A percentile compares a stretch with the other conserved stretches of the same genome.
phyloP scores from a whole-genome alignment of 2,113 vertebrate species.

The Nerophis lumbriciformis region DNA sequence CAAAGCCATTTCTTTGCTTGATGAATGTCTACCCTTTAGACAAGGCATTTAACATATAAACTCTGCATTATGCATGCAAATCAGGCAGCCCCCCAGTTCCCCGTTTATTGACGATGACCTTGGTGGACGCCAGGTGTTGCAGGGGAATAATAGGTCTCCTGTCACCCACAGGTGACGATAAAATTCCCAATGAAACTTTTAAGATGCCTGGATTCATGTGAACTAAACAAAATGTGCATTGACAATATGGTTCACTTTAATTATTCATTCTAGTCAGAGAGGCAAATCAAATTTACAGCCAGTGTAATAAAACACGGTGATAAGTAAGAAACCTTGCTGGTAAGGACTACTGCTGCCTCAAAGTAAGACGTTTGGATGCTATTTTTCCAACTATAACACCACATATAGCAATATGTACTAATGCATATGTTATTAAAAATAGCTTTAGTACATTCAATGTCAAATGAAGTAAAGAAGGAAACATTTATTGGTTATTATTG shows the following conservation, averaged over 20 bases:
- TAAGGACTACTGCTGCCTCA: neutral
- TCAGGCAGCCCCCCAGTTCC: conserved; percentile 34
- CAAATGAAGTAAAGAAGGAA: no score
- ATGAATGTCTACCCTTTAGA: conserved; percentile 44
- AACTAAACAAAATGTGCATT: conserved; percentile 55
- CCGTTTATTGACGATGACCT: conserved; percentile 54
- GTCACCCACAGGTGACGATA: conserved; percentile 59
- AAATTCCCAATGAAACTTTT: conserved; percentile 68
- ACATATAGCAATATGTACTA: no score
- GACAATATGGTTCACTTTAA: conserved; percentile 16
- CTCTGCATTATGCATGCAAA: conserved; percentile 58
- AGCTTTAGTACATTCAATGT: no score
- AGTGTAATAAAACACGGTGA: neutral
- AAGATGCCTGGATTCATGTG: conserved; percentile 48
- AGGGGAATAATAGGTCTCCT: conserved; percentile 53
- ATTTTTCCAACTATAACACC: no score
- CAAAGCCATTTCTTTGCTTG: conserved; percentile 19
- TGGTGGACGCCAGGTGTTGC: conserved; percentile 65
- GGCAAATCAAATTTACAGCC: conserved; percentile 9
- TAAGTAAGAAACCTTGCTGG: neutral
- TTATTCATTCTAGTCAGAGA: conserved; percentile 3
- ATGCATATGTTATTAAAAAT: no score
- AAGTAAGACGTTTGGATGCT: neutral
- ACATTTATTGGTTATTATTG: no score
- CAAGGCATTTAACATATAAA: conserved; percentile 51